Base-by-base conservation (phyloP, 1,140 invertebrate genomes). In the Dryas iulia region DNA sequence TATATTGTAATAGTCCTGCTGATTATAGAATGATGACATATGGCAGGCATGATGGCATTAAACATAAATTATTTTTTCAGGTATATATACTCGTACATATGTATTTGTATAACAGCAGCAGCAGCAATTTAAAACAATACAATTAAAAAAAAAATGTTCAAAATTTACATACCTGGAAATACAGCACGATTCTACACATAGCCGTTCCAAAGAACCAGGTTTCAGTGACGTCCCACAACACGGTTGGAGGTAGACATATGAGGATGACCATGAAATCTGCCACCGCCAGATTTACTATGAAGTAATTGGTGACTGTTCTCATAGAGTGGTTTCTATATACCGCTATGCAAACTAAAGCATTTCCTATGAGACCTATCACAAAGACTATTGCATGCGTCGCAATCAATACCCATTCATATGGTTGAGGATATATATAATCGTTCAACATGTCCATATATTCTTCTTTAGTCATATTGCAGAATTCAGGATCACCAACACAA, bases 181-280 rank as follows among this genome's bases (percentile, higher is more conserved):
- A 98, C 0, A 96, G 91, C 8, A 98, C 94, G 23, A 97, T 93
- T 87, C 97, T 97, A 92, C 97, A 98, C 84, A 97, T 94, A 1
- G 93, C 86, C 3, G 93, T 93, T 1, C 97, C 97, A 69, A 98
- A 94, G 85, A 97, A 98, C 97, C 97, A 98, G 0, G 97, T 98
- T 78, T 97, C 95, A 0, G 97, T 97, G 5, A 98, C 95, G 84
- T 98, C 97, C 95, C 97, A 97, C 7, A 98, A 83, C 21, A 98
- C 95, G 0, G 97, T 97, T 0, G 97, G 95, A 0, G 97, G 97
- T 61, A 98, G 92, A 82, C 97, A 98, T 71, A 98, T 94, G 4
- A 98, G 82, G 57, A 98, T 96, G 30, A 99, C 98, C 82, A 99
- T 93, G 71, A 98, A 96, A 85, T 99, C 98, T 1, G 97, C 97